These are phyloP conservation scores for Neomorphus geoffroyi DNA, from an alignment of 2,797 vertebrate species.

Conservation along the genomic window DNA sequence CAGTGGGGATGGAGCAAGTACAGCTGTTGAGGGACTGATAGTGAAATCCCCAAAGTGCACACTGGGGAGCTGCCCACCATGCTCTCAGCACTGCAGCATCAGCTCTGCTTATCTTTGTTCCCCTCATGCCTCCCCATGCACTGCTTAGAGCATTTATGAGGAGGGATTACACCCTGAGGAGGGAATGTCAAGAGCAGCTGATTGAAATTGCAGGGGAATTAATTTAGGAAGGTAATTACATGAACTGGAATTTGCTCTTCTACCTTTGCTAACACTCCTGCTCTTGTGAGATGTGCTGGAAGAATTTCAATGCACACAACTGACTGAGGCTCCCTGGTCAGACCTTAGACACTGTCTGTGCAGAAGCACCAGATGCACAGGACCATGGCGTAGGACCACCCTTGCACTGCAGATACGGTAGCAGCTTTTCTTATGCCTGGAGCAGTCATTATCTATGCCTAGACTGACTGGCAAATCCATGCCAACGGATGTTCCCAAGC, in stretches of 20 bases:
- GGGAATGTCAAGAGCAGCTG: conserved; percentile 58
- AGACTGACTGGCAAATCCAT: not conserved
- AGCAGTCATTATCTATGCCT: not conserved
- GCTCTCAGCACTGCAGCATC: not conserved
- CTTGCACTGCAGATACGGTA: not conserved
- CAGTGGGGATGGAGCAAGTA: not conserved
- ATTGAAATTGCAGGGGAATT: conserved; percentile 64
- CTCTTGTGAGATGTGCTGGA: not conserved
- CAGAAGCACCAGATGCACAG: not conserved
- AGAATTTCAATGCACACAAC: not conserved
- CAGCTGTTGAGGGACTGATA: conserved; percentile 2
- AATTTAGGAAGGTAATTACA: conserved; percentile 60
- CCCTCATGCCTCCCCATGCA: not conserved
- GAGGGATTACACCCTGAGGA: conserved; percentile 51
- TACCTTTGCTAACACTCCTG: conserved; percentile 36
- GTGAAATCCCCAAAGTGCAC: not conserved
- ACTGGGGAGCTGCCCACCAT: not conserved
- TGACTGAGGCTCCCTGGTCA: not conserved
- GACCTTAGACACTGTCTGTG: not conserved
- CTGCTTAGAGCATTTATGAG: not conserved
- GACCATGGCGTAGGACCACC: not conserved
- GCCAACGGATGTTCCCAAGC: not conserved
- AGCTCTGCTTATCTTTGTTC: conserved; percentile 42
- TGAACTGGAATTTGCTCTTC: conserved; percentile 51
- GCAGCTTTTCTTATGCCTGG: not conserved